These are phyloP conservation scores for Thaleichthys pacificus DNA, from an alignment of 2,797 vertebrate species.

Conservation along the genomic window DNA sequence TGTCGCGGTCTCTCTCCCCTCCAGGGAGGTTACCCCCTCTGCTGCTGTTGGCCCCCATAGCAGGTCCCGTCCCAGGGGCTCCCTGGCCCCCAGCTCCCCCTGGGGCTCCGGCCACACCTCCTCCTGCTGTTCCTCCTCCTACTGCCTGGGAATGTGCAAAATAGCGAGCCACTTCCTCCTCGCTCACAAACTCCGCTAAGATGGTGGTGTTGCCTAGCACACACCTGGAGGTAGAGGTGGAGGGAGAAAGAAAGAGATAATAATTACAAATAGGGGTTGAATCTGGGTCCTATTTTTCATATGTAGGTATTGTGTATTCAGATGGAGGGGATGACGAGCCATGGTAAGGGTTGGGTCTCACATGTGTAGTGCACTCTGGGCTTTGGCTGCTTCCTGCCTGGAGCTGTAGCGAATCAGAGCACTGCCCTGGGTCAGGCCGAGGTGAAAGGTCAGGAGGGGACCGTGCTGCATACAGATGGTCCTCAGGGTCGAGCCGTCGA, in stretches of 20 bases:
- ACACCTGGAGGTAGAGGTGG: constrained; percentile 73
- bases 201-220: constrained; percentile 95
- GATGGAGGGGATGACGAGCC: not conserved
- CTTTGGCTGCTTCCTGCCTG: constrained; percentile 92
- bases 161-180: constrained; percentile 90
- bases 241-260: constrained; percentile 1
- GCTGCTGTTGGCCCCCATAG: constrained; percentile 48
- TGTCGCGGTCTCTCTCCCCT: constrained; percentile 50
- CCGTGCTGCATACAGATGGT: constrained; percentile 95
- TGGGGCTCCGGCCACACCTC: constrained; percentile 34
- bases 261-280: not conserved
- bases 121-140: constrained; percentile 21
- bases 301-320: not conserved
- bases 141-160: constrained; percentile 87
- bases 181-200: constrained; percentile 90
- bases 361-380: constrained; percentile 92
- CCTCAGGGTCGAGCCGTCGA: constrained; percentile 89
- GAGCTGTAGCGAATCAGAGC: constrained; percentile 91
- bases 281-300: too few species aligned
- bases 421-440: constrained; percentile 91
- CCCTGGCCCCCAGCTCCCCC: constrained; percentile 42
- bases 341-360: constrained; percentile 46
- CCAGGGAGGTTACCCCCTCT: constrained; percentile 62
- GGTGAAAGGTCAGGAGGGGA: constrained; percentile 92
- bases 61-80: constrained; percentile 32